Evolutionary conservation across 2,797 vertebrate species (phyloP).

Genomic region (Protosalanx chinensis): DNA sequence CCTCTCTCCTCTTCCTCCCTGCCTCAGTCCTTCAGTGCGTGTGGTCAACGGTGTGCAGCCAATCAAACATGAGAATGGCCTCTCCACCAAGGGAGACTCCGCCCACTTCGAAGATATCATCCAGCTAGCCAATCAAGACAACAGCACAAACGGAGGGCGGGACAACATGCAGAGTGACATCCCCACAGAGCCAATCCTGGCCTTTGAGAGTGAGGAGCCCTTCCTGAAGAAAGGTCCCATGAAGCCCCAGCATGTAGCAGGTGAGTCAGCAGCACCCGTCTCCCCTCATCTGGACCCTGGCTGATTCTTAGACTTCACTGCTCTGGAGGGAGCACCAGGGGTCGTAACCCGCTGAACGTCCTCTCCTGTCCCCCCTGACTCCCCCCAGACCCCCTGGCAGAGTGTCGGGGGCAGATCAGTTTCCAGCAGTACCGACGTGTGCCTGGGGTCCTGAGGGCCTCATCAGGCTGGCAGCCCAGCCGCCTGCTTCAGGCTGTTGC

Average conservation of each 20-base stretch:
- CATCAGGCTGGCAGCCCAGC: slow-evolving; percentile 15
- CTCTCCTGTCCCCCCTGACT: neutral
- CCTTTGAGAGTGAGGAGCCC: slow-evolving; percentile 83
- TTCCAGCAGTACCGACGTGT: too few species aligned
- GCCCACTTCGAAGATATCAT: slow-evolving; percentile 72
- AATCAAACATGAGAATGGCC: slow-evolving; percentile 84
- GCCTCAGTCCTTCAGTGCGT: slow-evolving; percentile 54
- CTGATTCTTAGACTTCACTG: neutral
- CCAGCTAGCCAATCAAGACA: slow-evolving; percentile 74
- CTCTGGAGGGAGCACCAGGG: neutral
- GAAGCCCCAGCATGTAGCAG: slow-evolving; percentile 90
- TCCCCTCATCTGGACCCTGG: neutral
- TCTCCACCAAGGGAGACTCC: slow-evolving; percentile 73
- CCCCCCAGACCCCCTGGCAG: too few species aligned
- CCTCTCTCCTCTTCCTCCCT: slow-evolving; percentile 19
- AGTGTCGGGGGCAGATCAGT: too few species aligned
- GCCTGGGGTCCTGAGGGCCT: too few species aligned
- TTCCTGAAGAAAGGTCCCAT: slow-evolving; percentile 91
- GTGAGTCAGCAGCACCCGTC: slow-evolving; percentile 57
- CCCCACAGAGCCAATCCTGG: slow-evolving; percentile 76
- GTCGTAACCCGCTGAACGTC: neutral
- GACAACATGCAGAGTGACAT: slow-evolving; percentile 64
- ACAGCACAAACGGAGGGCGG: slow-evolving; percentile 65
- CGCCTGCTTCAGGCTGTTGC: slow-evolving; percentile 15
- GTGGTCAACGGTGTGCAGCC: slow-evolving; percentile 85